Evolutionary conservation across 2,797 vertebrate species (phyloP).

Genomic region (Adrianichthys oophorus): DNA sequence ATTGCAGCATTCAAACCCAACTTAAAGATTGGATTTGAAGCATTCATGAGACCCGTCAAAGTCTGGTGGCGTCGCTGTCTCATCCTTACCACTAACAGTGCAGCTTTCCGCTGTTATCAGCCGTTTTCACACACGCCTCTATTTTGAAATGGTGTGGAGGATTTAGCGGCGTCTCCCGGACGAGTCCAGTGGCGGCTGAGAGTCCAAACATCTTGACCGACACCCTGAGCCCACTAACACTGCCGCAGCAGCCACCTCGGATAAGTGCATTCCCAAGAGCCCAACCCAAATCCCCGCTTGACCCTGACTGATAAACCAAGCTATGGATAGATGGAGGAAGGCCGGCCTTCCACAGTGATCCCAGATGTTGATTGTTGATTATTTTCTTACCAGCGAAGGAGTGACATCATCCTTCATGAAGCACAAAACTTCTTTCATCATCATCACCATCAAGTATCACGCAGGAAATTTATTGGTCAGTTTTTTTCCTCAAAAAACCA

Average conservation of each 20-base stretch:
- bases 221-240: slow-evolving; percentile 69
- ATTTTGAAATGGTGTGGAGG: slow-evolving; percentile 50
- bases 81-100: slow-evolving; percentile 25
- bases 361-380: no score
- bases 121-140: slow-evolving; percentile 43
- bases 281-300: slow-evolving; percentile 74
- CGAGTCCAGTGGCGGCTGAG: slow-evolving; percentile 43
- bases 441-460: no score
- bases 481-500: no score
- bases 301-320: slow-evolving; percentile 78
- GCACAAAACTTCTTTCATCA: no score
- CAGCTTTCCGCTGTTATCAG: slow-evolving; percentile 40
- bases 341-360: slow-evolving; percentile 44
- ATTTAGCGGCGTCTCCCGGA: slow-evolving; percentile 41
- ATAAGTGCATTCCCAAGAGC: slow-evolving; percentile 81
- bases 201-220: slow-evolving; percentile 66
- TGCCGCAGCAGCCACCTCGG: slow-evolving; percentile 68
- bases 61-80: neutral
- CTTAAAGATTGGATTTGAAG: no score
- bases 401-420: no score
- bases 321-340: slow-evolving; percentile 67
- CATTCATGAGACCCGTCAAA: no score
- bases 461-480: no score
- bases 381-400: no score
- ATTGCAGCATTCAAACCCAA: no score